Conservation (phyloP, 2,888 invertebrate species). For the Epistrophe grossulariae region DNA sequence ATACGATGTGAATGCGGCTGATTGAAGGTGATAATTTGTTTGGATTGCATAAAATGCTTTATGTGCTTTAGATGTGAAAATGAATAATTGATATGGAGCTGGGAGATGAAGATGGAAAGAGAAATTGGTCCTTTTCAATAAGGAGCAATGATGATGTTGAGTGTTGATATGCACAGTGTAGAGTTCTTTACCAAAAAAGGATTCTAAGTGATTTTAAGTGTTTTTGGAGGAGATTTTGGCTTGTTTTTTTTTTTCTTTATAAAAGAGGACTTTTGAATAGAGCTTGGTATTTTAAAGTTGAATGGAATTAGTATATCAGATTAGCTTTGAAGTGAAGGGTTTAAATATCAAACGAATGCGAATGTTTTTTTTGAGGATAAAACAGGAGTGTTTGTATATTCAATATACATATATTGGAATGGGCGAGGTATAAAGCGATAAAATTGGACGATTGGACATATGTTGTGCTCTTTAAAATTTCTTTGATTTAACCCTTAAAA, state of each 20-base stretch:
- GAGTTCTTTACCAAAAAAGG: constrained; percentile 35
- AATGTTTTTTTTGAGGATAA: neutral
- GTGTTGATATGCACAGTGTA: constrained; percentile 19
- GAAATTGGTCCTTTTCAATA: constrained; percentile 49
- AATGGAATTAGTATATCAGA: neutral
- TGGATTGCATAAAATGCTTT: constrained; percentile 32
- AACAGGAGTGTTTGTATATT: too few species aligned
- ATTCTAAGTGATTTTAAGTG: constrained; percentile 32
- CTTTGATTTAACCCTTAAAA: too few species aligned
- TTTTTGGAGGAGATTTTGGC: constrained; percentile 7
- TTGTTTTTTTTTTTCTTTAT: neutral
- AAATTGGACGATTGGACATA: too few species aligned
- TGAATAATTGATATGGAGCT: constrained; percentile 28
- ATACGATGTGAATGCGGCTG: constrained; percentile 49
- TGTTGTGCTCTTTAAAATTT: too few species aligned
- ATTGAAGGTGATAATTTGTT: constrained; percentile 58
- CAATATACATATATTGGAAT: too few species aligned
- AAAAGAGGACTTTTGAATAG: constrained; percentile 10
- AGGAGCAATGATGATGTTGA: neutral
- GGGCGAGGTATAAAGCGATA: too few species aligned
- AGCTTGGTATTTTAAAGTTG: neutral
- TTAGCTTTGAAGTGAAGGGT: neutral
- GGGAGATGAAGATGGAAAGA: neutral
- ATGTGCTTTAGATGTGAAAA: constrained; percentile 20
- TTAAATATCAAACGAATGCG: neutral